Conservation (phyloP, 64 coral and sea anemone genomes). For the Montipora foliosa region DNA sequence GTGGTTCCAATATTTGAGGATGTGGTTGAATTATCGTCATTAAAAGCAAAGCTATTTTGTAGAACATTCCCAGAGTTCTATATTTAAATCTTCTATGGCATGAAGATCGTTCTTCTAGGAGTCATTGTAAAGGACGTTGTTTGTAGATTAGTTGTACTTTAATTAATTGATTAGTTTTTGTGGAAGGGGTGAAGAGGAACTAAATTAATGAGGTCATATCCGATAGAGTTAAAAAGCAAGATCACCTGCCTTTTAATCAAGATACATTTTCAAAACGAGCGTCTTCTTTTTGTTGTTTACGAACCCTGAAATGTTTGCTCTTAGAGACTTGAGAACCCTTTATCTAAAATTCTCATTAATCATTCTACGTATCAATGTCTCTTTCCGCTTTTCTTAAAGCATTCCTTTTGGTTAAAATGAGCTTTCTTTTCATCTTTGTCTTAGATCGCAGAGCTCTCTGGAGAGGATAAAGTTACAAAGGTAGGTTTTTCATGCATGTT, state of each 20-base stretch:
- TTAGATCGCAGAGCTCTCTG: neutral
- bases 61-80: too few relatives aligned
- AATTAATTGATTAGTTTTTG: neutral
- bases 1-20: neutral
- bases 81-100: too few relatives aligned
- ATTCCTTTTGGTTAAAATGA: neutral
- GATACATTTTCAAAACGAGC: neutral
- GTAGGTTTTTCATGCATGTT: neutral
- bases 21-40: neutral
- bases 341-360: neutral
- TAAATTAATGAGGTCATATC: neutral
- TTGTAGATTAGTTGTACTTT: neutral
- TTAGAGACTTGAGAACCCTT: neutral
- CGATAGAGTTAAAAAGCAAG: neutral
- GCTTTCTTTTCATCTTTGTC: neutral
- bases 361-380: neutral
- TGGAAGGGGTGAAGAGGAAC: neutral
- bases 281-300: neutral
- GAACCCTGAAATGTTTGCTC: neutral
- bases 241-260: neutral
- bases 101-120: too few relatives aligned
- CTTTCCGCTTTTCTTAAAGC: neutral
- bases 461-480: neutral
- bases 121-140: neutral
- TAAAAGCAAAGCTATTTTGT: neutral